Conservation (phyloP, 2,797 vertebrate species). For the Intellagama lesueurii region DNA sequence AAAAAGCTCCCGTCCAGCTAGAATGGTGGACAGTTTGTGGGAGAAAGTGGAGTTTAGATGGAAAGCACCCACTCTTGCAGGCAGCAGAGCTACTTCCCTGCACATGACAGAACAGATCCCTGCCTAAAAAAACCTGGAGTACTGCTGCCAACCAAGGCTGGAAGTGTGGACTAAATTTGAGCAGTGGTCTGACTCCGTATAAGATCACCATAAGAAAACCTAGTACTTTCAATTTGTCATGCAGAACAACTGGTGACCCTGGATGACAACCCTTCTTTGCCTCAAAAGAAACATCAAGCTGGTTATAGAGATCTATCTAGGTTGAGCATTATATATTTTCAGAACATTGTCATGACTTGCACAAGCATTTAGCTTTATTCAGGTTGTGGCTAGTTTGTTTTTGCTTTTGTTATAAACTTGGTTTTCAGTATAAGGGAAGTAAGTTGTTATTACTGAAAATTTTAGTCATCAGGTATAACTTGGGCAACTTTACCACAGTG, state of each 20-base stretch:
- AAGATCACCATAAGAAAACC: background rate
- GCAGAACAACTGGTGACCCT: background rate
- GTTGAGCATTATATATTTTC: background rate
- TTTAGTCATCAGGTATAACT: background rate
- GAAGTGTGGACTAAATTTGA: background rate
- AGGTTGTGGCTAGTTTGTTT: background rate
- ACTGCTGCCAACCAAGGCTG: background rate
- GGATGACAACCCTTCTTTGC: background rate
- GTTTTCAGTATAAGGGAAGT: background rate
- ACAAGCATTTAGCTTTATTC: background rate
- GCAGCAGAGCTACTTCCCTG: background rate
- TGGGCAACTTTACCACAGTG: background rate
- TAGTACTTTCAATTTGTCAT: background rate
- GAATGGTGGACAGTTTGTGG: background rate
- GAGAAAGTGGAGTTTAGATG: background rate
- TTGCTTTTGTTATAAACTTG: background rate
- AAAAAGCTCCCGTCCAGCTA: background rate
- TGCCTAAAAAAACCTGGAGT: background rate
- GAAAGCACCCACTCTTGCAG: background rate
- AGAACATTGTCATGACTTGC: background rate
- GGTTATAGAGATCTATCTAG: too few relatives aligned
- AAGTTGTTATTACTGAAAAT: background rate
- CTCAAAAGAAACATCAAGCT: background rate
- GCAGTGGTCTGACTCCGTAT: background rate
- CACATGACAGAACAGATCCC: background rate